Percentiles rank a stretch among this genome's conserved stretches.
phyloP scores from a whole-genome alignment of 1,140 invertebrate species.

The Sesamia nonagrioides region DNA sequence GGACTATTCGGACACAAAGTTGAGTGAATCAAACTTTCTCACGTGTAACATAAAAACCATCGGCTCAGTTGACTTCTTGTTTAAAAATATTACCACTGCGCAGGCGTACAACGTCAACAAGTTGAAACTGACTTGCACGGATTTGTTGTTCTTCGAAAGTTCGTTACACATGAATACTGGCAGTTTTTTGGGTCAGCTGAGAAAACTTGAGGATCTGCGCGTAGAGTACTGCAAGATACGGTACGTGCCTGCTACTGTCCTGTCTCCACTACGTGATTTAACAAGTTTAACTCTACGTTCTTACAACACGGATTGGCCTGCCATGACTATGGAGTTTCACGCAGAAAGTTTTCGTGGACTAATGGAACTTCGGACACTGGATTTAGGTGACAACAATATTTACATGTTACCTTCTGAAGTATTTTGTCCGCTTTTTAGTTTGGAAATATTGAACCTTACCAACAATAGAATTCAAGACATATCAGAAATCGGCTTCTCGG shows the following conservation, averaged over 20 bases:
- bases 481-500: conserved; percentile 91
- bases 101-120: conserved; percentile 91
- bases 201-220: conserved; percentile 89
- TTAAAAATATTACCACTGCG: conserved; percentile 91
- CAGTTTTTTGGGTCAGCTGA: conserved; percentile 89
- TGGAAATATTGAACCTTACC: conserved; percentile 92
- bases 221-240: conserved; percentile 94
- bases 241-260: conserved; percentile 91
- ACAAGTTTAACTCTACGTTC: conserved; percentile 91
- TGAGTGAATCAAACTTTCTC: conserved; percentile 88
- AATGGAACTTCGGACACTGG: conserved; percentile 90
- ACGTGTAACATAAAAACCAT: conserved; percentile 92
- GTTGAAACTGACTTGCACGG: conserved; percentile 92
- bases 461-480: conserved; percentile 94
- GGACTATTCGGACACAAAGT: conserved; percentile 88
- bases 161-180: conserved; percentile 90
- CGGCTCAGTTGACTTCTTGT: conserved; percentile 90
- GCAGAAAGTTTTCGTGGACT: conserved; percentile 92
- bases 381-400: conserved; percentile 94
- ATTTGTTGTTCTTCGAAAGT: conserved; percentile 93
- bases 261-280: conserved; percentile 91
- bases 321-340: conserved; percentile 92
- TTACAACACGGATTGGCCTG: conserved; percentile 94
- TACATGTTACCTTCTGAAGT: conserved; percentile 92
- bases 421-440: conserved; percentile 92